These are phyloP conservation scores for Lepidothrix coronata DNA, from an alignment of 2,113 vertebrate genomes.

Conservation along the genomic window DNA sequence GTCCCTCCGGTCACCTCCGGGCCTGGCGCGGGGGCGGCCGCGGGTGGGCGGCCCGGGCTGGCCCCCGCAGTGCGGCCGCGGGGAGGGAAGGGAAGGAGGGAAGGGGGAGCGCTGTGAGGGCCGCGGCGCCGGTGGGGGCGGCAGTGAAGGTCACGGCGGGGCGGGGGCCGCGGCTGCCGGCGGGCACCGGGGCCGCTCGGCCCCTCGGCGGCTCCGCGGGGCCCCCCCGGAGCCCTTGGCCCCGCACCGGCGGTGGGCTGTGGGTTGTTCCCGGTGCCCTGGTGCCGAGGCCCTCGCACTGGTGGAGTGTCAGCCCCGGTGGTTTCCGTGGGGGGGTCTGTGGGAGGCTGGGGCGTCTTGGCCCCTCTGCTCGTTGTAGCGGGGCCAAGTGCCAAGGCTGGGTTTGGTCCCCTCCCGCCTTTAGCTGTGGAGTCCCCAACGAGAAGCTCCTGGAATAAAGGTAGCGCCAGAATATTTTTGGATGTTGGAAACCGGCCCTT, in stretches of 20 bases:
- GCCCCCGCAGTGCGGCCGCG: neutral
- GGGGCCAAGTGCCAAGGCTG: neutral
- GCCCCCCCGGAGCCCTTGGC: neutral
- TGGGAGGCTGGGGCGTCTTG: neutral
- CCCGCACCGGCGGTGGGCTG: neutral
- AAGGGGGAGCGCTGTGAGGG: neutral
- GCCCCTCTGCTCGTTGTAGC: neutral
- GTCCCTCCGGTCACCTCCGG: neutral
- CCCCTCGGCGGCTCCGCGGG: neutral
- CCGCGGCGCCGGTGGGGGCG: neutral
- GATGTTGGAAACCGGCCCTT: neutral
- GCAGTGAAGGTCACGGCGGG: neutral
- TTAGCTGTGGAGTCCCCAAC: neutral
- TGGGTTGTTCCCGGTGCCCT: neutral
- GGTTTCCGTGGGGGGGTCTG: neutral
- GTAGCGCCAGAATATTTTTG: neutral
- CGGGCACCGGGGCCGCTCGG: neutral
- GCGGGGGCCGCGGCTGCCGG: neutral
- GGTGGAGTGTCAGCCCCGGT: neutral
- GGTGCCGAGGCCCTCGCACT: neutral
- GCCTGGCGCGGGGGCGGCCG: neutral
- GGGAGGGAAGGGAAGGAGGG: neutral
- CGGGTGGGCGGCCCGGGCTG: neutral
- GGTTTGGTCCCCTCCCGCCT: neutral
- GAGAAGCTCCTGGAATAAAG: neutral